Base-by-base conservation (phyloP, 2,113 vertebrate genomes). In the Arizona elegans region DNA sequence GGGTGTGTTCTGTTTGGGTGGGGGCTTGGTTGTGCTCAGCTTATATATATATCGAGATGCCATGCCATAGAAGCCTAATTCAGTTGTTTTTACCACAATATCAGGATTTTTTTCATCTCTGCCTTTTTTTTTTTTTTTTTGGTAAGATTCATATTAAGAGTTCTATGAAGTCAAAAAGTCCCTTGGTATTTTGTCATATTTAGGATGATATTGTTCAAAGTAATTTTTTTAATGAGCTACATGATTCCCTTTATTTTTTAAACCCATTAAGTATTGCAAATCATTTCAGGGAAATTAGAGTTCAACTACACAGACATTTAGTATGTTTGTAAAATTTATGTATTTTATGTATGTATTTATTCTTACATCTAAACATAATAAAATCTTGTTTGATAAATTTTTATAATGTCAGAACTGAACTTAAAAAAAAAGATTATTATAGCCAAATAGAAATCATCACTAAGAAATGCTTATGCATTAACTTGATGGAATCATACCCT, bases 381-480 rank as follows among this genome's bases (percentile, higher is more conserved):
- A 19, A 19, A 81, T 38, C 15, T 81, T 81, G 29, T 75, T 53
- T 54, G 24, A 19, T 56, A 43, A 47, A 0, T 88, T 87, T 33
- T 58, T 59, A 59, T 65, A 33, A 90, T 59, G 38, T 90, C 24
- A 52, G 89, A 50, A 62, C 17, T 52, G 26, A 65, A 90, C 19
- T 19, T n/a, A n/a, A 90, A 70, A 90, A 90, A 38, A 9, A 50
- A 9, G 8, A 43, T 55, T 55, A 43, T 12, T 13, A 91, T 85
- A 91, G 29, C 10, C 50, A 56, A 56, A 56, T 23, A 91, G 29
- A 11, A 55, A 56, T 91, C 52, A 85, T 55, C 24, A 55, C 81
- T 85, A 43, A 8, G 70, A 81, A 38, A 81, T n/a, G 21, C n/a
- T 86, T 92, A 93, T 93, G 94, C 85, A 95, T 94, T 91, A 94